Evolutionary conservation across 2,888 invertebrate genomes (phyloP), one percentile per base, ranked within the genome.

Genomic region (Platyscelio sp.): DNA sequence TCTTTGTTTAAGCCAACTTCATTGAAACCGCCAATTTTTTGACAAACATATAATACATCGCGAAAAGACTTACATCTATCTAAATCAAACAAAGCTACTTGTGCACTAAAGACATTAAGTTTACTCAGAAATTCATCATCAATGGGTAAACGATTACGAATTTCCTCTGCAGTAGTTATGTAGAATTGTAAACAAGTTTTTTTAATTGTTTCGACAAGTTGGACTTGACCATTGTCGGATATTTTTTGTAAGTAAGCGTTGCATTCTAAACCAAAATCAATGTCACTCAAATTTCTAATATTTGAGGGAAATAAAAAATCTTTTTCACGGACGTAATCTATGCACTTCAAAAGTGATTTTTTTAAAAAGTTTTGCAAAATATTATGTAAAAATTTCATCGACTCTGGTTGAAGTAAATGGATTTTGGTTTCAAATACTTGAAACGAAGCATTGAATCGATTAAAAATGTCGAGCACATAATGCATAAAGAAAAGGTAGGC

Each of bases 101-200:
- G 11, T 24, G 51, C 22, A 15, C n/a, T 15, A 63, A 61, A 40
- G 9, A 40, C 38, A 6, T 7, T 6, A 5, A 63, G 13, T 63
- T 63, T 63, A 9, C 46, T 65, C 27, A 46, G 65, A 27, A 65
- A 65, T 65, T 65, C 65, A 18, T 65, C 46, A 46, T 65, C 26
- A 13, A 65, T 65, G 6, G 65, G 65, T 11, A 65, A 46, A 18
- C 46, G 65, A 65, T 65, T 27, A 18, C 65, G 49, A 65, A 65
- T 65, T 65, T 43, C 63, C 11, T 63, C n/a, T 1, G 43, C 43
- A 26, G 63, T 7, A 15, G 24, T 26, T n/a, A 43, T n/a, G 43
- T 63, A 63, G 43, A 63, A 63, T 7, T 63, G 1, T n/a, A 63
- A 43, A 63, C 40, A 40, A 24, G 43, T 43, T n/a, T 24, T 38